These are phyloP conservation scores for Hipparchia sbordonii DNA, from an alignment of 2,888 invertebrate genomes.

Conservation along the genomic window DNA sequence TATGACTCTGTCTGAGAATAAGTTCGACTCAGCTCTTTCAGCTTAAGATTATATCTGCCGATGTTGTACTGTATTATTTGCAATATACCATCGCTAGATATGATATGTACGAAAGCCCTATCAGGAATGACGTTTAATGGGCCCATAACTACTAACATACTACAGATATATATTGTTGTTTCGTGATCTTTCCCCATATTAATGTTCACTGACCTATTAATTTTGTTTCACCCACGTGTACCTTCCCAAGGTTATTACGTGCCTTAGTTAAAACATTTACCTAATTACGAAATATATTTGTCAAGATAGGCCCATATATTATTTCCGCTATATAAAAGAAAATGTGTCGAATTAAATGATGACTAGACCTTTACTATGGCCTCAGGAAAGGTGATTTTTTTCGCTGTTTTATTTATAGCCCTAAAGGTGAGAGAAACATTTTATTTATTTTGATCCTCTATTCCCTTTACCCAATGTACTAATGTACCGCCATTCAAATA, in stretches of 20 bases:
- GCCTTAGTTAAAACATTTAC: slow-evolving; percentile 48
- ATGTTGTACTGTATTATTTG: too few species aligned
- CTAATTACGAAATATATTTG: slow-evolving; percentile 43
- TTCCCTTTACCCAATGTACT: too few species aligned
- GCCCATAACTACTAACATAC: too few species aligned
- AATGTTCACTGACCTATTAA: slow-evolving; percentile 1
- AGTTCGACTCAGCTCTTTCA: too few species aligned
- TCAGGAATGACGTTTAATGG: too few species aligned
- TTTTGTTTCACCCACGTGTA: slow-evolving; percentile 12
- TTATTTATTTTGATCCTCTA: too few species aligned
- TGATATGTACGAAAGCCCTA: too few species aligned
- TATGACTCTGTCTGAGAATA: too few species aligned
- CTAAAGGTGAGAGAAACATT: slow-evolving; percentile 49
- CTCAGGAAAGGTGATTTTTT: slow-evolving; percentile 52
- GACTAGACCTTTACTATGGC: slow-evolving; percentile 48
- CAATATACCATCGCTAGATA: too few species aligned
- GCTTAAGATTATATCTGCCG: too few species aligned
- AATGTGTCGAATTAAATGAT: slow-evolving; percentile 29
- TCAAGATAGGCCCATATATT: slow-evolving; percentile 26
- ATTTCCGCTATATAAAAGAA: slow-evolving; percentile 42
- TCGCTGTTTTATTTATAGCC: slow-evolving; percentile 48
- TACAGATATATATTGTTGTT: background rate
- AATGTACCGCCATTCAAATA: too few species aligned
- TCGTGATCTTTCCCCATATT: background rate
- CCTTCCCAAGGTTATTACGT: slow-evolving; percentile 27